A percentile compares a stretch with the other conserved stretches of the same genome.
These are phyloP conservation scores for Thymelicus lineola DNA, from an alignment of 2,888 invertebrate genomes.

Conservation along the genomic window DNA sequence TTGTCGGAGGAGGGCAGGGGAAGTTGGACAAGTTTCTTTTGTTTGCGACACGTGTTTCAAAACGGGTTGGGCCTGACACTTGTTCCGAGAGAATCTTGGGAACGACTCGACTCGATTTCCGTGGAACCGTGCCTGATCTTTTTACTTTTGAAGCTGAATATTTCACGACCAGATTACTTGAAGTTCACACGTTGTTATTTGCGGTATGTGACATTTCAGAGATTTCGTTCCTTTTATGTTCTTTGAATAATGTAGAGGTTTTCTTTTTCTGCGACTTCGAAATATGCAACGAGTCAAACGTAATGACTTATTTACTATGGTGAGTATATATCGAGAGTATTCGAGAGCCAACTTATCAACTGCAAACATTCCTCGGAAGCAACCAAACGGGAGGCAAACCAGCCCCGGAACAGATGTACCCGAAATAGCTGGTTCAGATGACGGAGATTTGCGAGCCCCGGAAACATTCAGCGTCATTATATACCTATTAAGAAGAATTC, in stretches of 20 bases:
- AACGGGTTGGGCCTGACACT: slow-evolving; percentile 82
- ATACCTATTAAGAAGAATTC: slow-evolving; percentile 74
- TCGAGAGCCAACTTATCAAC: slow-evolving; percentile 37
- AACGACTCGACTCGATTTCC: slow-evolving; percentile 67
- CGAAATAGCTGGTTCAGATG: slow-evolving; percentile 70
- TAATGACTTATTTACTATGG: slow-evolving; percentile 20
- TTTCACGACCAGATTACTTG: slow-evolving; percentile 54
- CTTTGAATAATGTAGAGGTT: slow-evolving; percentile 19
- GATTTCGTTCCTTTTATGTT: slow-evolving; percentile 30
- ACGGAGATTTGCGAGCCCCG: slow-evolving; percentile 72
- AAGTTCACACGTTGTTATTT: slow-evolving; percentile 39
- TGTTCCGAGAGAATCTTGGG: slow-evolving; percentile 68
- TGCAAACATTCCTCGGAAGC: slow-evolving; percentile 32
- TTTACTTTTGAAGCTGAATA: slow-evolving; percentile 56
- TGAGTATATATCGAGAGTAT: background rate
- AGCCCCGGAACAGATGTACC: slow-evolving; percentile 57
- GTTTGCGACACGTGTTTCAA: slow-evolving; percentile 82
- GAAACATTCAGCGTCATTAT: slow-evolving; percentile 77
- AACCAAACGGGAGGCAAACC: slow-evolving; percentile 52
- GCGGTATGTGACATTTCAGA: slow-evolving; percentile 37
- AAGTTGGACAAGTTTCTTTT: slow-evolving; percentile 77
- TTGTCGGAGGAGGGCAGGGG: slow-evolving; percentile 67
- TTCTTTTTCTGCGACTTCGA: slow-evolving; percentile 16
- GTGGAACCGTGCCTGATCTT: slow-evolving; percentile 59
- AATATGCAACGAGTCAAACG: slow-evolving; percentile 19